Percentiles rank a stretch among this genome's conserved stretches.
Evolutionary conservation across 2,797 vertebrate genomes (phyloP).

Genomic region (Pelochelys cantorii): DNA sequence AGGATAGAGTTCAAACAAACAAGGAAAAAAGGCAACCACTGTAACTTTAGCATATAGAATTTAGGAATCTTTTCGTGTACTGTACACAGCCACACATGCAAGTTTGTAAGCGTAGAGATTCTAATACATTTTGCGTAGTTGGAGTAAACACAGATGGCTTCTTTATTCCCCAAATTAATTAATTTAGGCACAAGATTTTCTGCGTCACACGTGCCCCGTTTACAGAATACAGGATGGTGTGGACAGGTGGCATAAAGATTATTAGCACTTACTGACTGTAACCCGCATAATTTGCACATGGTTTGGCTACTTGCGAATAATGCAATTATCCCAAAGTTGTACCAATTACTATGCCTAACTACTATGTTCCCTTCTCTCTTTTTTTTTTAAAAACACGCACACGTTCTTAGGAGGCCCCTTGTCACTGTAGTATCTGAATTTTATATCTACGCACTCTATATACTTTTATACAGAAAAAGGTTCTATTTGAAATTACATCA

Average conservation of each 20-base stretch:
- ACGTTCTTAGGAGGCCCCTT: too few relatives aligned
- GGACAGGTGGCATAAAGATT: background rate
- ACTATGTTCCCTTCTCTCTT: background rate
- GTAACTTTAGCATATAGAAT: conserved; percentile 27
- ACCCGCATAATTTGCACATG: rapidly evolving
- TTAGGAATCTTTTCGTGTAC: background rate
- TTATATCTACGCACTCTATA: background rate
- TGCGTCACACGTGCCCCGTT: rapidly evolving
- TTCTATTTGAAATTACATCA: background rate
- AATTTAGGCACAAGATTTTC: rapidly evolving
- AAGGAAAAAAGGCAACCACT: conserved; percentile 61
- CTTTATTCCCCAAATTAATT: background rate
- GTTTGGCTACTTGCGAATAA: rapidly evolving
- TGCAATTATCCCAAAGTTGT: background rate
- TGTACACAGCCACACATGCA: rapidly evolving
- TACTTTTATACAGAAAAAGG: too few relatives aligned
- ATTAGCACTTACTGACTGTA: background rate
- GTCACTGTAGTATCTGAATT: background rate
- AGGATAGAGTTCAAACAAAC: conserved; percentile 58
- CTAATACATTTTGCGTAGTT: rapidly evolving
- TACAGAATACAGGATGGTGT: background rate
- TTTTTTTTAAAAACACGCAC: rapidly evolving
- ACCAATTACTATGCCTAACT: background rate
- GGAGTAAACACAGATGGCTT: rapidly evolving
- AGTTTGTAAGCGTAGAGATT: background rate